phyloP scores from a whole-genome alignment of 2,888 invertebrate species.

The Bibio marci region DNA sequence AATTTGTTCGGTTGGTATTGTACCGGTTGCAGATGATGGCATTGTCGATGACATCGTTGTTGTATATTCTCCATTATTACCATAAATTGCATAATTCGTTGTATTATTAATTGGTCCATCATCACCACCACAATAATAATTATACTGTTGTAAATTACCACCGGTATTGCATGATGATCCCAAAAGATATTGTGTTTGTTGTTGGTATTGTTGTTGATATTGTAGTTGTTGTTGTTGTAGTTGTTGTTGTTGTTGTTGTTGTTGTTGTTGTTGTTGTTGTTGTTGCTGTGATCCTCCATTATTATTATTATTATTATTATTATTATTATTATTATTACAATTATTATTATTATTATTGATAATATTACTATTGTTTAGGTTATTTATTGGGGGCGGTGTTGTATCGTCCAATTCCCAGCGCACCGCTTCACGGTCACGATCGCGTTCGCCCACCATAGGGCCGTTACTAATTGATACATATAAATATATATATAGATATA shows the following conservation, averaged over 20 bases:
- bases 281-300: slow-evolving; percentile 10
- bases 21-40: no score
- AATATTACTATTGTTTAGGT: slow-evolving; percentile 29
- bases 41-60: background rate
- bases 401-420: slow-evolving; percentile 33
- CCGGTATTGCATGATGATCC: background rate
- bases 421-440: slow-evolving; percentile 34
- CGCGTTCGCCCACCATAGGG: slow-evolving; percentile 33
- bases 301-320: slow-evolving; percentile 5
- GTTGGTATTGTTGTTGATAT: slow-evolving; percentile 1
- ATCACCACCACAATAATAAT: slow-evolving; percentile 21
- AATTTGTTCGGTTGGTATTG: background rate
- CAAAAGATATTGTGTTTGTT: no score
- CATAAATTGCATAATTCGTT: background rate
- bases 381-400: slow-evolving; percentile 33
- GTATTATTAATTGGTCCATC: slow-evolving; percentile 15
- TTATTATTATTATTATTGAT: slow-evolving; percentile 21
- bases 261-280: slow-evolving; percentile 13
- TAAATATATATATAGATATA: background rate
- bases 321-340: background rate
- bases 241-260: slow-evolving; percentile 15
- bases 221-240: slow-evolving; percentile 7
- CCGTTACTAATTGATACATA: slow-evolving; percentile 17
- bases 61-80: background rate
- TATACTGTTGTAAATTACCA: slow-evolving; percentile 24